Base-by-base conservation (phyloP, 2,888 invertebrate genomes). In the Strigamia crassipes region DNA sequence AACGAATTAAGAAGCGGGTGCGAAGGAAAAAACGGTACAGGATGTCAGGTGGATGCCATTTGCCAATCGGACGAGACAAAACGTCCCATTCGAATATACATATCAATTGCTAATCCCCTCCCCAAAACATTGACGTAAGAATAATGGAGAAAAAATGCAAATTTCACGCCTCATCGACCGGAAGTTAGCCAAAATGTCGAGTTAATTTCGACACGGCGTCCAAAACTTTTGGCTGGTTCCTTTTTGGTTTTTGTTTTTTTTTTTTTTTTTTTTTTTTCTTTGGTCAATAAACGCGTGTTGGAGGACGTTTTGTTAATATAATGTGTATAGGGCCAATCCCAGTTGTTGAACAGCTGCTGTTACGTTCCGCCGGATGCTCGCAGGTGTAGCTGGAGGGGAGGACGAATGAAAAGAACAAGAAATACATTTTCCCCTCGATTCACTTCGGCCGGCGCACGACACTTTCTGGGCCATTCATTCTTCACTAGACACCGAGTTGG, bases 351-450 rank as follows among this genome's bases (percentile, higher is more conserved):
- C 21, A 66, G 61, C 61, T 66, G 61, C 61, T 66, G 61, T 21
- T 66, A 5, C 61, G 61, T 66, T 66, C 61, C 61, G 23, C 21
- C 61, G 61, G 61, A 66, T 66, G 61, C 61, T 66, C 61, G 61
- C 61, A 66, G 61, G 61, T 66, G 61, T 66, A 66, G 61, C 61
- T 66, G 18, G 61, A 66, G 61, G 61, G 61, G 61, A 21, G 61
- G 61, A 21, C 12, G 61, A 23, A 3, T 21, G 61, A 66, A 51
- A 51, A 51, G 51, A 51, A 51, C n/a, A 66, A 21, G 18, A 21
- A n/a, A 66, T 18, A 66, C 23, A 21, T 18, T 66, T 66, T 21
- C 18, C 61, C 61, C 61, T 66, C 23, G 23, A 66, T 21, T 21
- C 21, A 51, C 3, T 51, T 51, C 10, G 51, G 8, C 23, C 6